Base-by-base conservation (phyloP, 1,140 invertebrate genomes). In the Caenorhabditis inopinata region DNA sequence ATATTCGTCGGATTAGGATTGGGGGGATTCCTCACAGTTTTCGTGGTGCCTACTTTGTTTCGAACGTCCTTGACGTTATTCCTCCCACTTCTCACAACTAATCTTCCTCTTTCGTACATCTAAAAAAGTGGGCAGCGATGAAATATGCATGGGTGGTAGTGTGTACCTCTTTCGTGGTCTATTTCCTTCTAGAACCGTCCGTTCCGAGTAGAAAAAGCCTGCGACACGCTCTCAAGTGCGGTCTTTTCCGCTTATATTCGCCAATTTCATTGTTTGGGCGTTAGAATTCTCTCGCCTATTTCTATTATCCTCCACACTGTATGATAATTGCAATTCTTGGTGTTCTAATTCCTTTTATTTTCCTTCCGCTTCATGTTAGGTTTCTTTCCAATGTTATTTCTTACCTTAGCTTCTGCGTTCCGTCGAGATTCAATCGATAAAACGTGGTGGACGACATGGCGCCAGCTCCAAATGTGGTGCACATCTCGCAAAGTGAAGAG, bases 81-180 rank as follows among this genome's bases (percentile, higher is more conserved):
- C 58, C 58, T 68, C 58, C 58, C n/a, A 38, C 58, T 68, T 68
- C 58, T 68, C 58, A 68, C 58, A 68, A 68, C 58, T 68, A 68
- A 68, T 68, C 58, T 42, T 25, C 23, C 9, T 25, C 58, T 68
- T 68, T 18, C 58, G 58, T 38, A 12, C 58, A 29, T 18, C 58
- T 68, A 68, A 68, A 68, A 68, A 68, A 68, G 58, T 68, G 32
- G 58, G 27, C 58, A 68, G 32, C 58, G 58, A 68, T 68, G 58
- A 68, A 68, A 68, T 68, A 68, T 68, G 58, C 58, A 68, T 68
- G 58, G n/a, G 58, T 18, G 58, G 58, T 68, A 68, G 58, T 51
- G 48, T 51, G 48, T 38, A 68, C 58, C 58, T 68, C 58, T 42
- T 38, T 68, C 32, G 4, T 42, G 29, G 58, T 42, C 32, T 38